Conservation (phyloP, 2,888 invertebrate species). For the Phragmatobia fuliginosa region DNA sequence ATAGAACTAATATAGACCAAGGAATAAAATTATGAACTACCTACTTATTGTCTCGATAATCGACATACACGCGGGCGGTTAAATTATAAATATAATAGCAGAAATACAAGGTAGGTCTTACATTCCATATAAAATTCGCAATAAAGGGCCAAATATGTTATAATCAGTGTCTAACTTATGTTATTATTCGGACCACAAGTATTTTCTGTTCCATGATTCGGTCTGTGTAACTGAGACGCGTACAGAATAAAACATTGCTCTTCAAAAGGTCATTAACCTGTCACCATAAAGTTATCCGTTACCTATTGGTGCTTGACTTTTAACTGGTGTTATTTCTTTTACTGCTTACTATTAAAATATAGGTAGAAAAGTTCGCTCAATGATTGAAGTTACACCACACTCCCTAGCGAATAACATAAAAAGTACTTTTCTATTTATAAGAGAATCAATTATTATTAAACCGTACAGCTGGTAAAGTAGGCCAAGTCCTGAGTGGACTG, state of each 20-base stretch:
- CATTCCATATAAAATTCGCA: neutral
- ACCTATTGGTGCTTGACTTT: conserved; percentile 32
- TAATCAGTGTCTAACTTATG: conserved; percentile 3
- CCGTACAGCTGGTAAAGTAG: no score
- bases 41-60: no score
- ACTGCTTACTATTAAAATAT: neutral
- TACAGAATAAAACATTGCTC: conserved; percentile 42
- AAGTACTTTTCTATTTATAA: no score
- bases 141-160: conserved; percentile 5
- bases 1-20: no score
- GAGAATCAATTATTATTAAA: no score
- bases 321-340: conserved; percentile 15
- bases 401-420: neutral
- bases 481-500: no score
- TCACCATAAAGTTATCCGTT: conserved; percentile 34
- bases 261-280: conserved; percentile 35
- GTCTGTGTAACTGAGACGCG: conserved; percentile 30
- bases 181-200: conserved; percentile 2
- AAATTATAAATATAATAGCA: neutral
- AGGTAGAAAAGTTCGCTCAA: neutral
- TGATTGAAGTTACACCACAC: neutral
- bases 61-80: no score
- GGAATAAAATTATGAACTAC: no score
- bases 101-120: neutral
- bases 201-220: neutral